Evolutionary conservation across 1,140 invertebrate species (phyloP).

Genomic region (Chironomus striatipennis): DNA sequence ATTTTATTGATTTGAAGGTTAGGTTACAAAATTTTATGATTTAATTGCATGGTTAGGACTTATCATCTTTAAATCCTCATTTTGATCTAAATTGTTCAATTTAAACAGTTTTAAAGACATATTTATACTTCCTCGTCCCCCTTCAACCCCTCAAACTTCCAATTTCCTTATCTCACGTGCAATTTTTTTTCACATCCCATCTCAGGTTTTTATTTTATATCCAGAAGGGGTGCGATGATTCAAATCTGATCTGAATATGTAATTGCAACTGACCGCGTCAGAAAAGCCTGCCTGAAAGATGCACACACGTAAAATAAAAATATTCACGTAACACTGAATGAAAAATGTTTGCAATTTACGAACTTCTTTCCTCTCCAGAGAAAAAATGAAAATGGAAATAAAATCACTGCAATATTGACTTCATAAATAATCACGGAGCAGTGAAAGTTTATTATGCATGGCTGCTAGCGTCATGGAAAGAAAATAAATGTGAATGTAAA

Average conservation of each 20-base stretch:
- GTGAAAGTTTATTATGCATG: slow-evolving; percentile 5
- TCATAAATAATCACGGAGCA: slow-evolving; percentile 14
- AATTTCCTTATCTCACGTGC: not conserved
- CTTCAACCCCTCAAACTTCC: not conserved
- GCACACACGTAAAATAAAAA: not conserved
- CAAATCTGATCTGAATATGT: slow-evolving; percentile 10
- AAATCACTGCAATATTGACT: slow-evolving; percentile 19
- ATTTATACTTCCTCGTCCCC: too few species aligned
- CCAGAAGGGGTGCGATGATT: not conserved
- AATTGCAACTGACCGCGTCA: not conserved
- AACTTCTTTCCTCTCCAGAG: too few species aligned
- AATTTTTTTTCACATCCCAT: not conserved
- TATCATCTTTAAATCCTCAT: too few species aligned
- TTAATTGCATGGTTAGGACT: too few species aligned
- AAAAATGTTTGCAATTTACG: not conserved
- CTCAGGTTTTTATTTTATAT: slow-evolving; percentile 2
- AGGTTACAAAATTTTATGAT: too few species aligned
- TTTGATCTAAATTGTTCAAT: not conserved
- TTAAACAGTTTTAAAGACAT: too few species aligned
- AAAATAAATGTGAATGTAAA: slow-evolving; percentile 23
- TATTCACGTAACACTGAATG: not conserved
- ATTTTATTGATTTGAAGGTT: too few species aligned
- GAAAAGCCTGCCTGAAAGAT: not conserved
- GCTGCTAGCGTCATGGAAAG: not conserved
- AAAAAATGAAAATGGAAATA: not conserved